Percentiles rank a stretch among this genome's conserved stretches.
Conservation (phyloP, 1,140 invertebrate species). For the Ridgeia piscesae region DNA sequence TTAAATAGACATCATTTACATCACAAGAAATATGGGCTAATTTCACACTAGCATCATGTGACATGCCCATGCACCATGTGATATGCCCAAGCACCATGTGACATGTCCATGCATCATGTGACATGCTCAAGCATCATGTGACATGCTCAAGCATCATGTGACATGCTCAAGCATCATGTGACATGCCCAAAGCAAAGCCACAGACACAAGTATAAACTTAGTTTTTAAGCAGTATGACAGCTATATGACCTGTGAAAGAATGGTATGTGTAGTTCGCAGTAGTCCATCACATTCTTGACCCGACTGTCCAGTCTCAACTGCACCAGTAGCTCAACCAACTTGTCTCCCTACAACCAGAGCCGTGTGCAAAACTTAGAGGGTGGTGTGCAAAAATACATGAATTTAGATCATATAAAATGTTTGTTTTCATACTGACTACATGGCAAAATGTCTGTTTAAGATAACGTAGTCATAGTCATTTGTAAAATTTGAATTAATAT, state of each 20-base stretch:
- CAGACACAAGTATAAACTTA: no score
- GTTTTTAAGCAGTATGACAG: no score
- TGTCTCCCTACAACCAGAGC: constrained; percentile 20
- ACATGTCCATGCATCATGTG: no score
- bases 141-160: no score
- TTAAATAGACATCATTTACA: background rate
- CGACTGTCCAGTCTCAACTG: constrained; percentile 41
- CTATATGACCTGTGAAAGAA: constrained; percentile 48
- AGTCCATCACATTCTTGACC: constrained; percentile 49
- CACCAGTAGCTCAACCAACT: constrained; percentile 22
- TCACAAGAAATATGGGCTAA: background rate
- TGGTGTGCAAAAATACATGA: background rate
- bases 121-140: background rate
- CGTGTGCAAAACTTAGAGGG: background rate
- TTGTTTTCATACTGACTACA: background rate
- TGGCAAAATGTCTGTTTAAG: background rate
- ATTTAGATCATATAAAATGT: background rate
- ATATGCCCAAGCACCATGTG: no score
- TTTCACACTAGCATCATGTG: no score
- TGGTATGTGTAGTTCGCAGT: constrained; percentile 50
- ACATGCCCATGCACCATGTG: background rate
- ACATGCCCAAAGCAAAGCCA: no score
- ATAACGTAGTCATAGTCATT: background rate
- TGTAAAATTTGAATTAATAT: background rate
- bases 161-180: background rate